Conservation (phyloP, 2,797 vertebrate species). For the Ibycter americanus region DNA sequence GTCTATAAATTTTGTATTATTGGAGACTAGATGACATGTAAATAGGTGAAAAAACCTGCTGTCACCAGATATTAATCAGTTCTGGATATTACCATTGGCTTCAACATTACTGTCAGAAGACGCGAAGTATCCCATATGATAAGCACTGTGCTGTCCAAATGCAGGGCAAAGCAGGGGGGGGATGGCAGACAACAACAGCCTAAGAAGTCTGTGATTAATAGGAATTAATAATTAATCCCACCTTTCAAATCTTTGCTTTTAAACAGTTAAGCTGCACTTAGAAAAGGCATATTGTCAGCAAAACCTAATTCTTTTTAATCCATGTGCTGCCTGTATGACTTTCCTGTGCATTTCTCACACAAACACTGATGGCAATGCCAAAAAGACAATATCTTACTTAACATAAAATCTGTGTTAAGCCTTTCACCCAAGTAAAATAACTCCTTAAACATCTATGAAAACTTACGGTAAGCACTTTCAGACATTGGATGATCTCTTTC, state of each 20-base stretch:
- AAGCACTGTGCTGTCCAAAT: background rate
- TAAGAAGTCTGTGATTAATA: conserved; percentile 6
- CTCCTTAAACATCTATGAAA: background rate
- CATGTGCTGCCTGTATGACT: background rate
- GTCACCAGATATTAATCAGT: background rate
- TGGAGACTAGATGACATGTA: background rate
- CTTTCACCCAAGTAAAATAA: background rate
- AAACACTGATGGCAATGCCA: background rate
- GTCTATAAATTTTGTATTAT: background rate
- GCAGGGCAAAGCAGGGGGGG: background rate
- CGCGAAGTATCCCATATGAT: background rate
- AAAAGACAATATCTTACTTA: background rate
- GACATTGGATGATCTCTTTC: background rate
- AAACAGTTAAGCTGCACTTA: conserved; percentile 40
- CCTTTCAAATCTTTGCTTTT: conserved; percentile 31
- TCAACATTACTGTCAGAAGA: background rate
- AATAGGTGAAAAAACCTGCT: background rate
- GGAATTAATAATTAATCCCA: conserved; percentile 48
- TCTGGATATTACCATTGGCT: background rate
- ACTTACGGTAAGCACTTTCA: background rate
- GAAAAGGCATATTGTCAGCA: conserved; percentile 28
- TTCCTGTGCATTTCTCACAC: background rate
- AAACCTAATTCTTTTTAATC: conserved; percentile 43
- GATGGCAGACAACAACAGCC: background rate
- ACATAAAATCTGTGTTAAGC: background rate